Base-by-base conservation (phyloP, 1,140 invertebrate genomes). In the Procambarus clarkii region DNA sequence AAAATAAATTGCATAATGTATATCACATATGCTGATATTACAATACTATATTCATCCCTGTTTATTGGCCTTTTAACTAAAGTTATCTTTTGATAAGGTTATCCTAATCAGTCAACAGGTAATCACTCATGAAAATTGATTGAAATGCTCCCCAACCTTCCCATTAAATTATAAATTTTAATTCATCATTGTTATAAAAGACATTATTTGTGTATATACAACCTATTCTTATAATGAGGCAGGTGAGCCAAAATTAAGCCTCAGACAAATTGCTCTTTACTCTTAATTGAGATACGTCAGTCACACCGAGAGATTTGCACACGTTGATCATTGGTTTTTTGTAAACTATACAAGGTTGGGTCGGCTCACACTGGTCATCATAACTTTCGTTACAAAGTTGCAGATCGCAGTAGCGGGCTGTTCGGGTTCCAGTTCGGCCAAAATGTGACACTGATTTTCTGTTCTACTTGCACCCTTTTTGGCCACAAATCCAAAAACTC, bases 381-480 rank as follows among this genome's bases (percentile, higher is more conserved):
- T 96, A 82, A 98, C 97, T 95, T 98, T 98, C 94, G 98, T 98
- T 58, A 98, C 97, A 95, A 99, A 99, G 94, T 98, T 98, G 86
- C 98, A 98, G 94, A 99, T 99, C 60, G 98, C 98, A 60, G 97
- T 97, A 13, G 98, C 98, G 3, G 98, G 98, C 94, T 99, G 98
- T 94, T 98, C 98, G 13, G 98, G 97, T 94, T 99, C 98, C 54
- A 99, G 95, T 94, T 99, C 98, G 21, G 98, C 98, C 95, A 99
- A 99, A 76, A 99, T 96, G 95, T 99, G 98, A 95, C 98, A 99
- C 94, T 98, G 97, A 95, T 99, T 99, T 94, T 99, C 98, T 60
- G 96, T 96, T 92, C 96, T 96, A 88, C 96, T 96, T 48, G 96
- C 96, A 83, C 96, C 96, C 94, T 98, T 97, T 80, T 98, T 96